Evolutionary conservation across 2,797 vertebrate species (phyloP), one percentile per base, ranked within the genome.

Genomic region (Loris lydekkerianus): DNA sequence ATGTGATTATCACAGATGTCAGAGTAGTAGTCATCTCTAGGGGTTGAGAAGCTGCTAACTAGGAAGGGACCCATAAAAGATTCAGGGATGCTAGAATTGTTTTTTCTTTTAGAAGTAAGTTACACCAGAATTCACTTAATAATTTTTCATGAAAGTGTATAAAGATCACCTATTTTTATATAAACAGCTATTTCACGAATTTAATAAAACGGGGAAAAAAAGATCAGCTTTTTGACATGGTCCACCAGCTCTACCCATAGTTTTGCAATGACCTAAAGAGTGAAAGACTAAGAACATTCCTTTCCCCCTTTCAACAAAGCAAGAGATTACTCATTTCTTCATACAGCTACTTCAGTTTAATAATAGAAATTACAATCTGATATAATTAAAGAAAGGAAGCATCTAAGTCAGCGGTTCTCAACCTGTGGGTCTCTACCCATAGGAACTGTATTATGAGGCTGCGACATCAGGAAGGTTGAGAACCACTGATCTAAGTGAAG

Each of bases 301-400:
- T 83, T 53, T 31, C 23, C 10, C 46, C 40, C 10, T 78, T 91
- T 89, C 49, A 93, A 49, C 86, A 96, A 88, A 96, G 23, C 25
- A 92, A 82, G 82, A 88, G 67, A 46, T 67, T 88, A 73, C 80
- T 37, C 7, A 73, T 93, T 93, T 91, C 61, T 94, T 93, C 80
- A 95, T 72, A 81, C 83, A 93, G 60, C 20, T 85, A 94, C 31
- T 40, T 75, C 34, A 65, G n/a, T 84, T 93, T 93, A 95, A 49
- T 23, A 85, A 77, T n/a, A 86, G 37, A 95, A 92, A 96, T 78
- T 81, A 95, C 60, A 92, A 72, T 67, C 29, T 70, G 89, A n/a
- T 58, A 76, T 13, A 81, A 67, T 46, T 40, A 40, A 11, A n/a
- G n/a, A 15, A 83, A 31, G 40, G 40, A 81, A 93, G n/a, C n/a